Conservation (phyloP, 1,140 invertebrate species). For the Nasonia vitripennis region DNA sequence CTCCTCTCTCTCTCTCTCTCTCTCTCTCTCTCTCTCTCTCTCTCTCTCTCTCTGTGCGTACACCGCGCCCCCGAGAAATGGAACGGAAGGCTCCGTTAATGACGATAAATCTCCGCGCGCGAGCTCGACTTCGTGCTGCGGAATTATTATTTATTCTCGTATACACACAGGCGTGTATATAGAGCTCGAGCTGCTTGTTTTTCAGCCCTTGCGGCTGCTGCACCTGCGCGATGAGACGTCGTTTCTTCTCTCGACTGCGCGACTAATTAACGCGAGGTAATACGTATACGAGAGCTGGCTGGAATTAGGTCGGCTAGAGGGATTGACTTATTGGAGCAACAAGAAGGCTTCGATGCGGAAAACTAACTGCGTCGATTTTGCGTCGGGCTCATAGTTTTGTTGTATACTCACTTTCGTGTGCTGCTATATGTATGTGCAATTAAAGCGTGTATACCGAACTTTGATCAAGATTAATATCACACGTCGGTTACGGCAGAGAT, state of each 20-base stretch:
- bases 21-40: too few species aligned
- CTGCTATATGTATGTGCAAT: too few species aligned
- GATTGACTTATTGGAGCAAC: neutral
- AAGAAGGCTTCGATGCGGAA: neutral
- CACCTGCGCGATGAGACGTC: neutral
- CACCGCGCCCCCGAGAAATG: slow-evolving; percentile 33
- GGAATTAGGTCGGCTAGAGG: neutral
- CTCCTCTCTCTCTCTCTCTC: too few species aligned
- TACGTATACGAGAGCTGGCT: neutral
- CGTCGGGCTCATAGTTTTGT: too few species aligned
- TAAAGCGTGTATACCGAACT: too few species aligned
- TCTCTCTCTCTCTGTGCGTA: too few species aligned
- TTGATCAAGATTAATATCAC: too few species aligned
- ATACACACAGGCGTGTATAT: too few species aligned
- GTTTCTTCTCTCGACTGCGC: neutral
- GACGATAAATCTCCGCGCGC: slow-evolving; percentile 31
- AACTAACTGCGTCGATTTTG: neutral
- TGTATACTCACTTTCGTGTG: neutral
- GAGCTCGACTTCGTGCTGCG: neutral
- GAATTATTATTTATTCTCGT: slow-evolving; percentile 26
- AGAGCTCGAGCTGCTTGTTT: neutral
- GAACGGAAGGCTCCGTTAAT: slow-evolving; percentile 44
- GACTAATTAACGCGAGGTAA: slow-evolving; percentile 6
- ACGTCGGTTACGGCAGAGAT: too few species aligned
- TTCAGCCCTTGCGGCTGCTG: neutral